A percentile compares a stretch with the other conserved stretches of the same genome.
These are phyloP conservation scores for Microtus oregoni DNA, from an alignment of 2,113 vertebrate species.

Conservation along the genomic window DNA sequence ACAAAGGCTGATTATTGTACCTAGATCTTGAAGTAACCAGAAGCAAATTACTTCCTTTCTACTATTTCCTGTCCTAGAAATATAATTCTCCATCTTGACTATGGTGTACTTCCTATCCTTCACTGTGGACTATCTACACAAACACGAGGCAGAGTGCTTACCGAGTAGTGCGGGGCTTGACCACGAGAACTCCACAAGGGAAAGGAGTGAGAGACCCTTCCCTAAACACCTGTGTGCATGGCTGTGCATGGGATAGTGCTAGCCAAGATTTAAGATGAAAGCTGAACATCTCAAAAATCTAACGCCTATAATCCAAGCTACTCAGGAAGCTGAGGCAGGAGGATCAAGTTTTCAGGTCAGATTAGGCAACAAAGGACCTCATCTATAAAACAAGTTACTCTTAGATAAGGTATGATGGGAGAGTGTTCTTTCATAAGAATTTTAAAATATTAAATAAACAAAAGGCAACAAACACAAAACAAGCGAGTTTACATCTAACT, in stretches of 20 bases:
- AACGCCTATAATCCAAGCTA: neutral
- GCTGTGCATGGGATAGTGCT: neutral
- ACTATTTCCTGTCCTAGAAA: neutral
- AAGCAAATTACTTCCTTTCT: neutral
- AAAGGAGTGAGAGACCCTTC: neutral
- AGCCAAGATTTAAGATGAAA: neutral
- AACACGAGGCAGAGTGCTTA: no score
- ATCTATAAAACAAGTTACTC: neutral
- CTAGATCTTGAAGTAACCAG: neutral
- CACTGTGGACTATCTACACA: neutral
- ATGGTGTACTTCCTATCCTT: neutral
- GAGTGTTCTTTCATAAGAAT: neutral
- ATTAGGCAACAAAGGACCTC: neutral
- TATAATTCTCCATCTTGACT: neutral
- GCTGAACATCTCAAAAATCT: neutral
- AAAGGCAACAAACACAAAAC: neutral
- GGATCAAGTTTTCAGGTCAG: neutral
- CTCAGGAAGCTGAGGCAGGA: neutral
- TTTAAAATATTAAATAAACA: neutral
- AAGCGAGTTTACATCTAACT: neutral
- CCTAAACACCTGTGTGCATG: neutral
- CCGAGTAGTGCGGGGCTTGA: neutral
- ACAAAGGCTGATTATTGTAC: neutral
- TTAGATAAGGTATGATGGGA: neutral
- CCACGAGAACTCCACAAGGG: neutral